These are phyloP conservation scores for Halyomorpha halys DNA, from an alignment of 1,140 invertebrate species.

Conservation along the genomic window DNA sequence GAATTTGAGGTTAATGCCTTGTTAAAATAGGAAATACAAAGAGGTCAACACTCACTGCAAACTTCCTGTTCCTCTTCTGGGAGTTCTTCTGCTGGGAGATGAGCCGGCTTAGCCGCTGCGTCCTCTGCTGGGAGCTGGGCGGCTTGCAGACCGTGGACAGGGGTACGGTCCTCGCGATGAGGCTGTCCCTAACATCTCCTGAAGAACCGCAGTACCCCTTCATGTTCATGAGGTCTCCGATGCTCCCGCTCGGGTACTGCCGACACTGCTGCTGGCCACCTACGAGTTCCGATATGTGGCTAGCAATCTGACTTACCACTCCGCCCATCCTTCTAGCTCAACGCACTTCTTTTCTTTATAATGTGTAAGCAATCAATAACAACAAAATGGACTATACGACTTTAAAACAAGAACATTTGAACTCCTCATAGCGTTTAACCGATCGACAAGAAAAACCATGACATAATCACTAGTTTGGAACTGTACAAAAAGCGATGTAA, in stretches of 20 bases:
- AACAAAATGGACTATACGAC: too few relatives aligned
- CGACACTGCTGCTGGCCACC: neutral
- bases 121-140: conserved; percentile 46
- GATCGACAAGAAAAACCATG: too few relatives aligned
- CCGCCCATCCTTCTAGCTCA: neutral
- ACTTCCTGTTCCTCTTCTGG: neutral
- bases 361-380: neutral
- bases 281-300: neutral
- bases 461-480: too few relatives aligned
- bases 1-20: too few relatives aligned
- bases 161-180: conserved; percentile 54
- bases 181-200: conserved; percentile 23
- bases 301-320: neutral
- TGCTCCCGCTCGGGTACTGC: conserved; percentile 42
- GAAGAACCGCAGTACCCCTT: conserved; percentile 50
- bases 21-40: too few relatives aligned
- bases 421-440: too few relatives aligned
- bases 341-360: too few relatives aligned
- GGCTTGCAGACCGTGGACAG: conserved; percentile 49
- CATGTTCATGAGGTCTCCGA: conserved; percentile 66
- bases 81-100: conserved; percentile 39
- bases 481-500: too few relatives aligned
- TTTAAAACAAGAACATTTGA: too few relatives aligned
- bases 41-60: neutral
- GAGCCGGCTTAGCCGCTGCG: conserved; percentile 51